Evolutionary conservation across 2,797 vertebrate genomes (phyloP).

Genomic region (Neopelma chrysocephalum): DNA sequence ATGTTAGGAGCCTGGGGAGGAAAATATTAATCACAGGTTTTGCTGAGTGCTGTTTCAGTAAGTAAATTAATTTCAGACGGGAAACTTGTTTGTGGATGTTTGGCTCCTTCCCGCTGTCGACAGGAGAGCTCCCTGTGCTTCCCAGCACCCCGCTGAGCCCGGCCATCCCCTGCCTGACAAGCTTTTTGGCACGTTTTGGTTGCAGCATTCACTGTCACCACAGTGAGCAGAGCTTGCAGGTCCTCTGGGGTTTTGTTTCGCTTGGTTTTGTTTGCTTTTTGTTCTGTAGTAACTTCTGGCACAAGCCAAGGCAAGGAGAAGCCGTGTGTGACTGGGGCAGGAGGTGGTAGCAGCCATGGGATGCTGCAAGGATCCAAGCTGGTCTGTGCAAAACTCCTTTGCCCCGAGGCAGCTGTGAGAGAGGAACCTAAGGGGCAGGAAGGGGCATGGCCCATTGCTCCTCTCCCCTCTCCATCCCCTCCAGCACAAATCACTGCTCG

Average conservation of each 20-base stretch:
- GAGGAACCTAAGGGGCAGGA: neutral
- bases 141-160: neutral
- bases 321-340: neutral
- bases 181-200: neutral
- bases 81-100: neutral
- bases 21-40: conserved; percentile 51
- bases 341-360: neutral
- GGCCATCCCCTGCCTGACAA: fast-evolving
- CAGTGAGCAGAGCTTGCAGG: neutral
- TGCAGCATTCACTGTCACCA: neutral
- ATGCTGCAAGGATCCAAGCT: neutral
- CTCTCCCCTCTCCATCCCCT: neutral
- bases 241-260: neutral
- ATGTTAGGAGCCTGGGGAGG: conserved; percentile 7
- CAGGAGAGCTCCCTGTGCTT: fast-evolving
- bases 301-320: neutral
- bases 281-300: neutral
- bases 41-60: conserved; percentile 44
- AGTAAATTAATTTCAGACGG: conserved; percentile 57
- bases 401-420: fast-evolving
- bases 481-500: neutral
- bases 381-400: neutral
- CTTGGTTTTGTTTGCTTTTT: neutral
- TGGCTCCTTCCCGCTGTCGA: neutral
- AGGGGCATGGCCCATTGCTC: neutral